Evolutionary conservation across 2,797 vertebrate genomes (phyloP), one percentile per base, ranked within the genome.

Genomic region (Neosilurus hyrtlii): DNA sequence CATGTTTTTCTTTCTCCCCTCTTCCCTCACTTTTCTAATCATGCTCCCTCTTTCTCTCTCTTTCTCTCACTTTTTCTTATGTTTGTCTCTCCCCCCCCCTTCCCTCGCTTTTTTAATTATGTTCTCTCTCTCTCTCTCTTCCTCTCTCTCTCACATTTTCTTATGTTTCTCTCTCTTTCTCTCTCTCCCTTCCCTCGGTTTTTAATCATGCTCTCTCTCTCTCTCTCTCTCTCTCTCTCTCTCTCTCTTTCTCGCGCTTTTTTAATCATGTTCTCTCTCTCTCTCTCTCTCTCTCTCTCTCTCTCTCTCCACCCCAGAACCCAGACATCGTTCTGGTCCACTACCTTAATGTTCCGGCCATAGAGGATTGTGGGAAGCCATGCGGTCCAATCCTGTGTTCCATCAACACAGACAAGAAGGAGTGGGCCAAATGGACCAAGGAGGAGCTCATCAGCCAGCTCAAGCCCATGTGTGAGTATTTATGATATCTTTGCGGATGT

Each of bases 361-460:
- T 99, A 37, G 97, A 99, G 90, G 97, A 99, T 88, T 99, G 97
- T 0, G 97, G 97, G 85, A 99, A 99, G 90, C 97, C 97, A 0
- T 99, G 97, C 0, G 97, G 97, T 11, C 97, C 97, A 22, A 96
- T 99, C 91, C 92, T 99, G 89, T 98, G 97, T 91, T 98, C 97
- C 75, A 98, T 99, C 94, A 99, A 98, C 94, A 99, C 97, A 2
- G 97, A 97, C 94, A 96, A 97, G 92, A 99, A 98, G 91, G 97
- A 99, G 90, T 99, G 97, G 97, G 97, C 97, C 2, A 99, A 99
- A 90, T 99, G 97, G 97, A 98, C 97, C 16, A 98, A 98, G 86
- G 97, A 99, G 89, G 97, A 99, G 86, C 97, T 99, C 81, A 97
- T 99, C 26, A 97, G 97, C 87, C 97, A 99, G 92, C 96, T 99